phyloP scores from a whole-genome alignment of 2,797 vertebrate species.

The Amblyraja radiata region DNA sequence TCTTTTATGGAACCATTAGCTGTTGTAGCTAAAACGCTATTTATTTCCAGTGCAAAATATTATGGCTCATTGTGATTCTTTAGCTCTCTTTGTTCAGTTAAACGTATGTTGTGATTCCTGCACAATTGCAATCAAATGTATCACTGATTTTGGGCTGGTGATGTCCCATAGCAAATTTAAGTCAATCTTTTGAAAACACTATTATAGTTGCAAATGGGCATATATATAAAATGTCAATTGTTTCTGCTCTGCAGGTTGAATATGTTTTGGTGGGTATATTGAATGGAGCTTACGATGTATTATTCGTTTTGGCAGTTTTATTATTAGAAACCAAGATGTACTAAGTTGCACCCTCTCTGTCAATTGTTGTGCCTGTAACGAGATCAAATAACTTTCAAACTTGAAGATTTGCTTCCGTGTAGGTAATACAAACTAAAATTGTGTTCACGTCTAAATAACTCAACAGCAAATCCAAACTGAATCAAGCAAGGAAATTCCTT shows the following conservation, averaged over 20 bases:
- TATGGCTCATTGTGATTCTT: neutral
- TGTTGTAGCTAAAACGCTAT: neutral
- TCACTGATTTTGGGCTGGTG: neutral
- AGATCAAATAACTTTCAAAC: neutral
- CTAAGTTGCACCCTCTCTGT: neutral
- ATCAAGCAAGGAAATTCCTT: neutral
- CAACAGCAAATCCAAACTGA: neutral
- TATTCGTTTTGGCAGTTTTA: neutral
- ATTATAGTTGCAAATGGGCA: neutral
- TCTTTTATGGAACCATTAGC: neutral
- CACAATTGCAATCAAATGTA: neutral
- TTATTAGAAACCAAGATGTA: neutral
- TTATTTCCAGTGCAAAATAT: neutral
- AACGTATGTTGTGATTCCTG: neutral
- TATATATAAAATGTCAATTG: neutral
- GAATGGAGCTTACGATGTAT: neutral
- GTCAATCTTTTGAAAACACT: neutral
- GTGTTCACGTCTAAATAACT: neutral
- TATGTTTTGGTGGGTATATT: neutral
- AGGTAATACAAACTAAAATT: neutral
- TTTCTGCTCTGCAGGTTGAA: neutral
- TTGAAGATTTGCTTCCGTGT: neutral
- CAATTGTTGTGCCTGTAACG: neutral
- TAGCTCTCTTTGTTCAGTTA: neutral
- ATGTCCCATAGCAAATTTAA: neutral